These are phyloP conservation scores for Brachionus sp. DNA, from an alignment of 1,140 invertebrate genomes.

Conservation along the genomic window DNA sequence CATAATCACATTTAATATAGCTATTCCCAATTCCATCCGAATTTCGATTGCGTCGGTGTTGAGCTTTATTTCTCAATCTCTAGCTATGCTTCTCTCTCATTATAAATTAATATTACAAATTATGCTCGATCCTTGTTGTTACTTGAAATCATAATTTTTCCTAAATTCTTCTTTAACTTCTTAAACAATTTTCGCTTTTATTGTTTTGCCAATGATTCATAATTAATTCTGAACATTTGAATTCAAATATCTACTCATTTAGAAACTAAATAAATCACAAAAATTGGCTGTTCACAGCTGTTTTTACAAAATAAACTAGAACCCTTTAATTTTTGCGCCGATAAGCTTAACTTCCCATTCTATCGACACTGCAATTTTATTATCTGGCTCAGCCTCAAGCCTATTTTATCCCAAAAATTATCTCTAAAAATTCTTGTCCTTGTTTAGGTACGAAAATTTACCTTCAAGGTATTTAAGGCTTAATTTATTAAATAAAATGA, in stretches of 20 bases:
- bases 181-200: background rate
- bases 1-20: background rate
- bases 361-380: too few relatives aligned
- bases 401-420: too few relatives aligned
- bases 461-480: too few relatives aligned
- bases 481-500: too few relatives aligned
- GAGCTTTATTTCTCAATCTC: background rate
- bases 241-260: background rate
- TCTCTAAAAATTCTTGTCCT: too few relatives aligned
- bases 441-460: too few relatives aligned
- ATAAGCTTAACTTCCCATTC: too few relatives aligned
- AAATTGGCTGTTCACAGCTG: background rate
- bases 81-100: background rate
- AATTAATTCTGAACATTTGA: background rate
- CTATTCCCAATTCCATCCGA: background rate
- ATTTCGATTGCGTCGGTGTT: background rate
- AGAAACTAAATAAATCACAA: background rate
- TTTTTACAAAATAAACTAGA: too few relatives aligned
- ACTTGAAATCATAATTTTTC: constrained; percentile 19
- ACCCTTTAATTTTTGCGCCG: too few relatives aligned
- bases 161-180: background rate
- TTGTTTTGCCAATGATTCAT: constrained; percentile 16
- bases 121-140: constrained; percentile 2
- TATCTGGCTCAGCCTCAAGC: too few relatives aligned
- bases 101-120: constrained; percentile 24